Evolutionary conservation across 1,140 invertebrate genomes (phyloP).

Genomic region (Zaprionus taronus): DNA sequence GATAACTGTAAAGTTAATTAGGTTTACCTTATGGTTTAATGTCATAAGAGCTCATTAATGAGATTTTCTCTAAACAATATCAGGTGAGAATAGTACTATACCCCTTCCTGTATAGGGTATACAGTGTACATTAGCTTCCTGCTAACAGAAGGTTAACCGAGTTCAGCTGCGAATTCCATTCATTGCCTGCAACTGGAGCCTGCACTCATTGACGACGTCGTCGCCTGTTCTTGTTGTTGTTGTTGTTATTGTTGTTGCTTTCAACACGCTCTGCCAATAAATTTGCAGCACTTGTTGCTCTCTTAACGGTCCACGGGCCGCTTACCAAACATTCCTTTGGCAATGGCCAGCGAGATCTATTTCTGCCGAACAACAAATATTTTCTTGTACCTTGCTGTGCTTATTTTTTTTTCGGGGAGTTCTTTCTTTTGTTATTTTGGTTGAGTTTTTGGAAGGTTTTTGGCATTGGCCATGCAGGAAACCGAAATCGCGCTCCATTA

Average conservation of each 20-base stretch:
- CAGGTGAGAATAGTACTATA: not conserved
- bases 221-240: slow-evolving; percentile 51
- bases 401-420: slow-evolving; percentile 3
- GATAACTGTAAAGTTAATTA: too few species aligned
- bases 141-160: slow-evolving; percentile 74
- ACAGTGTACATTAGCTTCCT: slow-evolving; percentile 73
- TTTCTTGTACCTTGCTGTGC: slow-evolving; percentile 61
- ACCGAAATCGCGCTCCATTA: slow-evolving; percentile 77
- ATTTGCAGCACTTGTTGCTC: slow-evolving; percentile 80
- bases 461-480: slow-evolving; percentile 65
- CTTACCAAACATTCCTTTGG: slow-evolving; percentile 75
- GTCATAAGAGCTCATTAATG: too few species aligned
- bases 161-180: slow-evolving; percentile 75
- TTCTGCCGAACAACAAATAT: slow-evolving; percentile 81
- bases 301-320: slow-evolving; percentile 73
- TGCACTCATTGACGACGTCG: slow-evolving; percentile 70
- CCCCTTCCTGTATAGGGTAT: slow-evolving; percentile 46
- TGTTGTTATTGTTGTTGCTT: slow-evolving; percentile 67
- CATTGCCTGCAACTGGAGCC: slow-evolving; percentile 58
- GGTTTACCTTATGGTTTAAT: too few species aligned
- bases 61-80: too few species aligned
- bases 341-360: slow-evolving; percentile 75
- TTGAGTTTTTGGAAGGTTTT: slow-evolving; percentile 35
- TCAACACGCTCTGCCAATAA: slow-evolving; percentile 81
- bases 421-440: not conserved